phyloP scores from a whole-genome alignment of 2,888 invertebrate species.

The Ichneumon xanthorius region DNA sequence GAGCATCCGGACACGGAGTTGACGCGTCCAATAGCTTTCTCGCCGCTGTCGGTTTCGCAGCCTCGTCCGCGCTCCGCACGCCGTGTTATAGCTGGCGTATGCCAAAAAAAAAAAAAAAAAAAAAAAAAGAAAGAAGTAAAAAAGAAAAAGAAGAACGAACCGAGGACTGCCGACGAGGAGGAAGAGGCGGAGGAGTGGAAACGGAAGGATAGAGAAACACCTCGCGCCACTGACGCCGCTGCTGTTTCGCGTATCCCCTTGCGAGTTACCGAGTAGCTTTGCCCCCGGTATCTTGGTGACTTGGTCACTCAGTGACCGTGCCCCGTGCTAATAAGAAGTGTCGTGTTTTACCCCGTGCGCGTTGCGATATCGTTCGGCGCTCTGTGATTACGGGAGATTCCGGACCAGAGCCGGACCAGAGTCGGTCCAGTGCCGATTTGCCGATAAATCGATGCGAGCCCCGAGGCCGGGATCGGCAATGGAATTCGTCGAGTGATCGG shows the following conservation, averaged over 20 bases:
- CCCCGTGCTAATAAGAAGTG: conserved; percentile 66
- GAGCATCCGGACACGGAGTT: conserved; percentile 27
- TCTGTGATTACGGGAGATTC: background rate
- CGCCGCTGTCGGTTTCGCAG: conserved; percentile 60
- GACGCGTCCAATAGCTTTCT: conserved; percentile 68
- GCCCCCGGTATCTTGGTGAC: conserved; percentile 75
- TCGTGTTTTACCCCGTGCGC: conserved; percentile 39
- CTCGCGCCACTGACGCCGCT: conserved; percentile 50
- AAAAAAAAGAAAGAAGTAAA: conserved; percentile 42
- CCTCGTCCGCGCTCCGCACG: conserved; percentile 59
- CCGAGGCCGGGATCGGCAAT: background rate
- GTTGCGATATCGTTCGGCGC: background rate
- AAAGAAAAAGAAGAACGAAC: conserved; percentile 38
- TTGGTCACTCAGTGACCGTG: conserved; percentile 78
- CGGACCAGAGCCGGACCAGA: background rate
- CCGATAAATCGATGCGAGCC: background rate
- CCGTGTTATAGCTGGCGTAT: conserved; percentile 60
- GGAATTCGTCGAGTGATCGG: background rate
- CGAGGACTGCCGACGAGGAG: conserved; percentile 50
- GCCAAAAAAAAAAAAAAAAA: conserved; percentile 44
- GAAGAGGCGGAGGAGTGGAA: conserved; percentile 59
- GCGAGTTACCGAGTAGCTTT: conserved; percentile 65
- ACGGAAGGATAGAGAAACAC: conserved; percentile 47
- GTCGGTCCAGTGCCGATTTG: too few species aligned
- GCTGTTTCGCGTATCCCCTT: conserved; percentile 66